Evolutionary conservation across 2,888 invertebrate genomes (phyloP), one percentile per base, ranked within the genome.

Genomic region (Melieria picta): DNA sequence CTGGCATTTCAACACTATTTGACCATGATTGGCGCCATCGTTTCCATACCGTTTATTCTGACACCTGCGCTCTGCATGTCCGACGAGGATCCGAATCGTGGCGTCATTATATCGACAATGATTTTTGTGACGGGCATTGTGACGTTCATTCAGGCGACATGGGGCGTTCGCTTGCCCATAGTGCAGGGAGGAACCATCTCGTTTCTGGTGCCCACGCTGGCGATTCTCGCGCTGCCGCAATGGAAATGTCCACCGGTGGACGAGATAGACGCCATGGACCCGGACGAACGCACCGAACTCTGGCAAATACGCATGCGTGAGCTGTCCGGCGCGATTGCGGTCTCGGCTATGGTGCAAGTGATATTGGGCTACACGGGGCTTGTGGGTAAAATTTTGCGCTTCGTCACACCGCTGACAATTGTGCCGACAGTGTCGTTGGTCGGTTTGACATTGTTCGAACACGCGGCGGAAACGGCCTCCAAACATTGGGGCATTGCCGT

Each of bases 11-110:
- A 94, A 91, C 94, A 94, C 82, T 94, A 94, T 84, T 86, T 94
- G 77, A 94, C 94, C 0, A 94, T 95, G 93, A 93, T 95, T 74
- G 95, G 94, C 0, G 93, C 93, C 0, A 94, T 94, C 50, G 92
- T 95, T 6, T 91, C 94, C 2, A 93, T 94, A 76, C 95, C 94
- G 0, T 93, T 94, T 81, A 92, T 95, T 74, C 85, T 95, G 72
- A 92, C 93, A n/a, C 93, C 93, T 0, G 92, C 93, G 1, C 89
- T 95, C 11, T 95, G 94, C 83, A 93, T 94, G 91, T 88, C 88
- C 63, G 91, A 92, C 77, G 90, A 91, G 56, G 93, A 93, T 84
- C 93, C 93, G 0, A 90, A 91, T 73, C 88, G 93, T 60, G 93
- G 93, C 74, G 90, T 93, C 80, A 92, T 94, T 70, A 93, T 94